A percentile compares a stretch with the other conserved stretches of the same genome.
Evolutionary conservation across 64 coral and sea anemone species (phyloP).

Genomic region (Porites lutea): DNA sequence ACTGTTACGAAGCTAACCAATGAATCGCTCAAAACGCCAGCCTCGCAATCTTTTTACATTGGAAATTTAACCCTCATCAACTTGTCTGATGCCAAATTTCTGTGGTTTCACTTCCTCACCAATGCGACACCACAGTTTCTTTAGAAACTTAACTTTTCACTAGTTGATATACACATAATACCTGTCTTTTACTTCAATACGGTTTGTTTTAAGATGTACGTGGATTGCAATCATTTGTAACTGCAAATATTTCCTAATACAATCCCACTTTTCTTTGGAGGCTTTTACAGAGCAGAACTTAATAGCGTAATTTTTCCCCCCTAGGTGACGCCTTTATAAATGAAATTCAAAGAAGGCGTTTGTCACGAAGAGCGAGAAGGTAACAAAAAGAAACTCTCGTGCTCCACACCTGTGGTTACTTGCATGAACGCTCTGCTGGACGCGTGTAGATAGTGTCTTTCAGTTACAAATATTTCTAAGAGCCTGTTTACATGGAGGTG

Average conservation of each 20-base stretch:
- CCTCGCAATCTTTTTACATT: background rate
- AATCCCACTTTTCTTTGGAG: background rate
- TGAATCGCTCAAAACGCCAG: constrained; percentile 10
- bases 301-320: background rate
- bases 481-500: no score
- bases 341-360: background rate
- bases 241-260: background rate
- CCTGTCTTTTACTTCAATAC: background rate
- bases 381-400: background rate
- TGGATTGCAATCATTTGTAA: constrained; percentile 11
- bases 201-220: background rate
- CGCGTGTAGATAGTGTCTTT: background rate
- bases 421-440: constrained; percentile 12
- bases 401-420: background rate
- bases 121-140: background rate
- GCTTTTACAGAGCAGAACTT: background rate
- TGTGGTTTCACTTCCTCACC: background rate
- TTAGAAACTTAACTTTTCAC: no score
- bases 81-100: no score
- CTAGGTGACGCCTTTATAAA: background rate
- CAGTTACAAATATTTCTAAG: background rate
- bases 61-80: background rate
- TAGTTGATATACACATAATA: background rate
- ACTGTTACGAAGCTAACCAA: background rate
- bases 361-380: constrained; percentile 1